Evolutionary conservation across 2,888 invertebrate genomes (phyloP).

Genomic region (Achlya flavicornis): DNA sequence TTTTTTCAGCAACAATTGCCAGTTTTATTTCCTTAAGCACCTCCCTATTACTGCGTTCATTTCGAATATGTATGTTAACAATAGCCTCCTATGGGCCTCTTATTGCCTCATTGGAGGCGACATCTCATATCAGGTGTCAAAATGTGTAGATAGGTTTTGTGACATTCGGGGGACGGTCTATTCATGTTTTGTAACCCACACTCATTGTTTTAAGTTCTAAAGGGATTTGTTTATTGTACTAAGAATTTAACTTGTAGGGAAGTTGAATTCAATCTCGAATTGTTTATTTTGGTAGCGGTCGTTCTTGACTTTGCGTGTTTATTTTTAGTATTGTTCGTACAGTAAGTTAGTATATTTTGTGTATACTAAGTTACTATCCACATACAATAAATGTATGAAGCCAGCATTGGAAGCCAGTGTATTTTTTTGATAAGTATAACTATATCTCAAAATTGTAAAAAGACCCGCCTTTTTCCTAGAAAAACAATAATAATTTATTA

Average conservation of each 20-base stretch:
- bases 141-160: slow-evolving; percentile 6
- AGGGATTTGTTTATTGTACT: neutral
- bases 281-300: neutral
- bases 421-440: too few species aligned
- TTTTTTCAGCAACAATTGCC: slow-evolving; percentile 4
- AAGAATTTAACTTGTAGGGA: neutral
- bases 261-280: neutral
- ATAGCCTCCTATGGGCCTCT: neutral
- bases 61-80: slow-evolving; percentile 1
- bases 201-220: neutral
- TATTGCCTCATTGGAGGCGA: slow-evolving; percentile 16
- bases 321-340: neutral
- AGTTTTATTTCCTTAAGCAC: slow-evolving; percentile 4
- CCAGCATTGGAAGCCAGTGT: too few species aligned
- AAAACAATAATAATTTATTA: too few species aligned
- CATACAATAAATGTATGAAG: too few species aligned
- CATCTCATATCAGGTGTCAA: slow-evolving; percentile 24
- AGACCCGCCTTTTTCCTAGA: too few species aligned
- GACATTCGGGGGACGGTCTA: neutral
- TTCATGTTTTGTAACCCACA: slow-evolving; percentile 2
- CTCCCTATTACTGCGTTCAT: slow-evolving; percentile 1
- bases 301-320: neutral
- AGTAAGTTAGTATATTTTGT: too few species aligned
- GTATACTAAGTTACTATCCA: too few species aligned
- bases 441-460: too few species aligned